Conservation (phyloP, 2,113 vertebrate genomes). For the Brachypodius melanocephalos region DNA sequence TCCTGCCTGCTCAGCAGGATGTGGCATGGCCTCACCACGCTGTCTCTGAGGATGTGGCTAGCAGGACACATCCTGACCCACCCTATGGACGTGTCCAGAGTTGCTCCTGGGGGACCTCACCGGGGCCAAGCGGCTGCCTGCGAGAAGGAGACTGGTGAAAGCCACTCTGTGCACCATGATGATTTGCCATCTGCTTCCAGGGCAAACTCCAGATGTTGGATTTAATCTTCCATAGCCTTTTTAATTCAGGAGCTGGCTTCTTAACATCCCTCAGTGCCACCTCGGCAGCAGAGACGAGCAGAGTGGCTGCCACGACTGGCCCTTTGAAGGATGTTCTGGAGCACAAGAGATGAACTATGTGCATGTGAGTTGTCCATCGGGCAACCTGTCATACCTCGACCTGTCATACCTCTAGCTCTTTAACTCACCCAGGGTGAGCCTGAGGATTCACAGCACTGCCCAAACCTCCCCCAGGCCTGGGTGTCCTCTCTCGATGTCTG, state of each 20-base stretch:
- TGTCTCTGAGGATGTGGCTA: background rate
- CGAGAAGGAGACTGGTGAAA: background rate
- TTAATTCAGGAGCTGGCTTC: slow-evolving; percentile 53
- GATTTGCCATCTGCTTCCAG: slow-evolving; percentile 26
- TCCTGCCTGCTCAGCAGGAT: background rate
- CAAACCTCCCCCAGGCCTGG: background rate
- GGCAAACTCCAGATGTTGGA: slow-evolving; percentile 52
- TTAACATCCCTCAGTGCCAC: slow-evolving; percentile 35
- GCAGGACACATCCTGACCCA: background rate
- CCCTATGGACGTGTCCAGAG: background rate
- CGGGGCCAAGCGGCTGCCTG: background rate
- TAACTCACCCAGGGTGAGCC: background rate
- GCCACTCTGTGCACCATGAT: background rate
- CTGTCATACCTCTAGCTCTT: background rate
- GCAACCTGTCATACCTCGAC: background rate
- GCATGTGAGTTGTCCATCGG: background rate
- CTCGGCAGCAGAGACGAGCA: background rate
- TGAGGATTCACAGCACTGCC: background rate
- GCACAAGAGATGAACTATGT: background rate
- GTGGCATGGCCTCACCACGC: accelerated
- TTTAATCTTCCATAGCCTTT: slow-evolving; percentile 60
- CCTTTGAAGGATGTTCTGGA: background rate
- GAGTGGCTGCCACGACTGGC: background rate
- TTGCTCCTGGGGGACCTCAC: background rate
- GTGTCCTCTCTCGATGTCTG: background rate